Evolutionary conservation across 2,888 invertebrate genomes (phyloP).

Genomic region (Malthinus flaveolus): DNA sequence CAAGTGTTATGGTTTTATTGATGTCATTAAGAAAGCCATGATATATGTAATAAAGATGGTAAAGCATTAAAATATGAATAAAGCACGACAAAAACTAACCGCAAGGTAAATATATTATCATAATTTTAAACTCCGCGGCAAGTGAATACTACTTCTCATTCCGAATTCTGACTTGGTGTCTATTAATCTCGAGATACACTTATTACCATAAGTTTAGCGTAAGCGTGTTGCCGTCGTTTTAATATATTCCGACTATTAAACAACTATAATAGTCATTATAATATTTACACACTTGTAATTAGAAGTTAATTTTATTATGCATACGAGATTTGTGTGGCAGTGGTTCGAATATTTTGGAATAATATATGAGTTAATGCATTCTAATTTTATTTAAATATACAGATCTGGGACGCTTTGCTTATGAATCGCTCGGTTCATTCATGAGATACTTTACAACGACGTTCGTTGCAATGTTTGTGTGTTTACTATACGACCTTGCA

Average conservation of each 20-base stretch:
- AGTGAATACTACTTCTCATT: slow-evolving; percentile 32
- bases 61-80: slow-evolving; percentile 24
- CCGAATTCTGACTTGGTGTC: slow-evolving; percentile 39
- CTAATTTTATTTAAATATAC: slow-evolving; percentile 43
- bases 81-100: slow-evolving; percentile 24
- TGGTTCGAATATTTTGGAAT: slow-evolving; percentile 31
- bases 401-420: slow-evolving; percentile 36
- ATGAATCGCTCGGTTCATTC: slow-evolving; percentile 40
- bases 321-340: slow-evolving; percentile 30
- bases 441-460: slow-evolving; percentile 29
- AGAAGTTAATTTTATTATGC: slow-evolving; percentile 35
- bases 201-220: slow-evolving; percentile 49
- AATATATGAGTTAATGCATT: slow-evolving; percentile 41
- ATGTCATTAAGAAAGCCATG: slow-evolving; percentile 9
- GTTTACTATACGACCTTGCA: slow-evolving; percentile 25
- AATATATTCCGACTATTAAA: slow-evolving; percentile 43
- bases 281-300: slow-evolving; percentile 39
- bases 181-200: slow-evolving; percentile 45
- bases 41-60: slow-evolving; percentile 16
- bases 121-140: slow-evolving; percentile 32
- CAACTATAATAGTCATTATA: slow-evolving; percentile 41
- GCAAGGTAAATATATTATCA: slow-evolving; percentile 34
- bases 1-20: slow-evolving; percentile 7
- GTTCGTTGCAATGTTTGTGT: slow-evolving; percentile 25
- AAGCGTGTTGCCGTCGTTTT: slow-evolving; percentile 45